These are phyloP conservation scores for Athalia cordata DNA, from an alignment of 2,888 invertebrate species.

Conservation along the genomic window DNA sequence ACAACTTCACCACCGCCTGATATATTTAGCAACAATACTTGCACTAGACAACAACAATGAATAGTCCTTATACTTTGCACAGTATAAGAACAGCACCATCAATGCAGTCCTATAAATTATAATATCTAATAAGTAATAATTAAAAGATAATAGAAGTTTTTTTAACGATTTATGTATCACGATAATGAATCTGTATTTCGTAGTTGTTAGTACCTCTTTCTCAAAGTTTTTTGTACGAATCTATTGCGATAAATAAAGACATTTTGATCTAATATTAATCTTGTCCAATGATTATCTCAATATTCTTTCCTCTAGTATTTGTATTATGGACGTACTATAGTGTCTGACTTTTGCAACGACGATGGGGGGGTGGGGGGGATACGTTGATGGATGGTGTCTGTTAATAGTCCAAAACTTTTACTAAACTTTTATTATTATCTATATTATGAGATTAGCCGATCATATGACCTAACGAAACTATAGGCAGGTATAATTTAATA, in stretches of 20 bases:
- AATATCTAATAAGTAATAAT: slow-evolving; percentile 24
- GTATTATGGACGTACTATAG: too few relatives aligned
- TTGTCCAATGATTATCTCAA: too few relatives aligned
- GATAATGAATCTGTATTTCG: slow-evolving; percentile 38
- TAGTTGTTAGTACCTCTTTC: slow-evolving; percentile 60
- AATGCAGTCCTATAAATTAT: slow-evolving; percentile 46
- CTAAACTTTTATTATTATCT: slow-evolving; percentile 51
- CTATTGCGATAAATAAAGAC: slow-evolving; percentile 51
- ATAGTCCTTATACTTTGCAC: too few relatives aligned
- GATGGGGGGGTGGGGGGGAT: background rate
- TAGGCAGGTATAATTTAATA: slow-evolving; percentile 49
- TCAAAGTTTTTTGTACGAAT: slow-evolving; percentile 64
- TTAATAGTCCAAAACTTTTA: slow-evolving; percentile 37
- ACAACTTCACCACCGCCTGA: too few relatives aligned
- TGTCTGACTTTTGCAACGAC: too few relatives aligned
- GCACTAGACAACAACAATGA: too few relatives aligned
- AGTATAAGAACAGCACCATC: too few relatives aligned
- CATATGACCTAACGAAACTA: slow-evolving; percentile 52
- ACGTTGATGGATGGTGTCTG: background rate
- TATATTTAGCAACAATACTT: too few relatives aligned
- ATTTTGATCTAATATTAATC: background rate
- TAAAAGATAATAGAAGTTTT: slow-evolving; percentile 48
- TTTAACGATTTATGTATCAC: slow-evolving; percentile 35
- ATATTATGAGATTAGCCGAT: slow-evolving; percentile 52
- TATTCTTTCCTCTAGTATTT: too few relatives aligned